A percentile compares a stretch with the other conserved stretches of the same genome.
Evolutionary conservation across 2,888 invertebrate genomes (phyloP).

Genomic region (Pollenia labialis): DNA sequence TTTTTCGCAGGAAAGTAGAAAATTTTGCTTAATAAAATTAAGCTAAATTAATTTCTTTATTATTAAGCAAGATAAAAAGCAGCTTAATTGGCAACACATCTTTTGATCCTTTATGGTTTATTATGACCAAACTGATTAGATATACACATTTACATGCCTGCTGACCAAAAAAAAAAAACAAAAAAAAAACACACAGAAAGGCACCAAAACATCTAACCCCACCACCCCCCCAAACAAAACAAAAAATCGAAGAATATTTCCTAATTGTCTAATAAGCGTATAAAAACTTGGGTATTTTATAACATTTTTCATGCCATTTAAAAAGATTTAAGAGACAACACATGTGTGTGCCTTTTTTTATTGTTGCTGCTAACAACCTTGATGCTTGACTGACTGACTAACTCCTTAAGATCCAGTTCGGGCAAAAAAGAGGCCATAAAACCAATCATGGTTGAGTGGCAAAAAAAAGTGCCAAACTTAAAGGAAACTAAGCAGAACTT

Average conservation of each 20-base stretch:
- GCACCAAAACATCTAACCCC: slow-evolving; percentile 20
- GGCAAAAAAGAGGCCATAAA: slow-evolving; percentile 44
- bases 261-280: slow-evolving; percentile 75
- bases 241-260: slow-evolving; percentile 51
- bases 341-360: slow-evolving; percentile 14
- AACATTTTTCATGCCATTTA: slow-evolving; percentile 19
- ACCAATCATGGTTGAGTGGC: slow-evolving; percentile 67
- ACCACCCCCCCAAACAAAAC: slow-evolving; percentile 2
- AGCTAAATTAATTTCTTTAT: too few species aligned
- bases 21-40: too few species aligned
- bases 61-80: too few species aligned
- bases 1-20: too few species aligned
- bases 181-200: neutral
- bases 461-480: slow-evolving; percentile 53
- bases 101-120: neutral
- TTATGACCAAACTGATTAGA: slow-evolving; percentile 27
- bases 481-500: slow-evolving; percentile 12
- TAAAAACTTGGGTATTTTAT: slow-evolving; percentile 64
- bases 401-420: neutral
- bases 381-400: slow-evolving; percentile 1
- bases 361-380: slow-evolving; percentile 8
- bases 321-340: neutral
- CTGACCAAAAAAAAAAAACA: neutral
- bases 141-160: neutral
- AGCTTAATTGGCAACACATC: too few species aligned